phyloP scores from a whole-genome alignment of 2,113 vertebrate genomes.

The Rhinopithecus roxellana region DNA sequence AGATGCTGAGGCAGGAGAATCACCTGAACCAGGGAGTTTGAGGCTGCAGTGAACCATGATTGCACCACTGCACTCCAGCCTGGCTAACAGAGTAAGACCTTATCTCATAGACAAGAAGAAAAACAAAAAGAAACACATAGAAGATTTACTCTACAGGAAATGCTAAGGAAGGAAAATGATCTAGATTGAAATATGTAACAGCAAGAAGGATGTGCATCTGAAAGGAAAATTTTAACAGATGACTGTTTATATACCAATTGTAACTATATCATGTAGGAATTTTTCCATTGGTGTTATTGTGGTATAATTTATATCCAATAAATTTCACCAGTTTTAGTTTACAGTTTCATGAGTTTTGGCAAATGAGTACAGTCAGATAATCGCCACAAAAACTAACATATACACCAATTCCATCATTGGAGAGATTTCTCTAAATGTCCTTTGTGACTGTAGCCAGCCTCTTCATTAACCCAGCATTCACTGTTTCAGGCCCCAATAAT shows the following conservation, averaged over 20 bases:
- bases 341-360: neutral
- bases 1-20: no score
- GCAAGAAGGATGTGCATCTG: neutral
- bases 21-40: no score
- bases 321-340: neutral
- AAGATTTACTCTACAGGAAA: neutral
- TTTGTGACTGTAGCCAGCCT: neutral
- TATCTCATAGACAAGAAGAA: no score
- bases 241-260: accelerated
- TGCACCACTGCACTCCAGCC: no score
- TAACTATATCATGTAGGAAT: neutral
- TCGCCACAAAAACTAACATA: neutral
- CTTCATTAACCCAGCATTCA: neutral
- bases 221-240: neutral
- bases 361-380: neutral
- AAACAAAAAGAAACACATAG: no score
- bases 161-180: neutral
- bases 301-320: neutral
- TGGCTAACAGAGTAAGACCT: no score
- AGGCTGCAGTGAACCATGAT: no score
- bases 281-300: neutral
- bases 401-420: neutral
- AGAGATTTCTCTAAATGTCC: neutral
- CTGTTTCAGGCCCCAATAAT: neutral
- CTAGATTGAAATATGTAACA: neutral